These are phyloP conservation scores for Trichogramma evanescens DNA, from an alignment of 2,888 invertebrate genomes.

Conservation along the genomic window DNA sequence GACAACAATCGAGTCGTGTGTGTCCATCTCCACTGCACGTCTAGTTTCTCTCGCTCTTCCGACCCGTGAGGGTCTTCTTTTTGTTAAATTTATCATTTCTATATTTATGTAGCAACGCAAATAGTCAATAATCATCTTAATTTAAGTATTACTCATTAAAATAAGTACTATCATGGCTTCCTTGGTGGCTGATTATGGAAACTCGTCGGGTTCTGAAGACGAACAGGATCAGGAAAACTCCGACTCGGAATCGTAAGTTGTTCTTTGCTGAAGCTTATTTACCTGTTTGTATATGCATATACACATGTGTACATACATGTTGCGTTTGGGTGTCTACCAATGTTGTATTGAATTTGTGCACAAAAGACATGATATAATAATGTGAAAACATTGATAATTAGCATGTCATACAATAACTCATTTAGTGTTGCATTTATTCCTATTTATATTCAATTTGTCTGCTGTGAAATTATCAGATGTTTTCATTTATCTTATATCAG, in stretches of 20 bases:
- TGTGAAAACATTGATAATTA: too few relatives aligned
- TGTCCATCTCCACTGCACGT: not conserved
- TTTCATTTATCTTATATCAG: too few relatives aligned
- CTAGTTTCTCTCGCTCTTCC: not conserved
- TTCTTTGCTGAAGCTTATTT: slow-evolving; percentile 1
- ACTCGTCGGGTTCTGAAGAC: slow-evolving; percentile 53
- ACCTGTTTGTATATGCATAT: not conserved
- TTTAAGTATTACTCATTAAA: too few relatives aligned
- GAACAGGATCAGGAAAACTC: slow-evolving; percentile 37
- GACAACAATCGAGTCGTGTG: not conserved
- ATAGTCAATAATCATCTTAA: too few relatives aligned
- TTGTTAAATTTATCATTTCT: slow-evolving; percentile 16
- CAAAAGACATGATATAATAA: too few relatives aligned
- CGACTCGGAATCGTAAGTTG: slow-evolving; percentile 40
- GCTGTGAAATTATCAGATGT: too few relatives aligned
- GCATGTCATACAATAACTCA: too few relatives aligned
- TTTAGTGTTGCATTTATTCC: too few relatives aligned
- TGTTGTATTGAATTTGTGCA: too few relatives aligned
- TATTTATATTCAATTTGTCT: too few relatives aligned
- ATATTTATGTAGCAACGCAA: slow-evolving; percentile 20
- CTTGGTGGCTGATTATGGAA: slow-evolving; percentile 62
- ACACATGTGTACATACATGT: too few relatives aligned
- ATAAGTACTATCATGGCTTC: slow-evolving; percentile 52
- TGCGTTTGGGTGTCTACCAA: too few relatives aligned
- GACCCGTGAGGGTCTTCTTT: not conserved